Conservation (phyloP, 2,113 vertebrate species). For the Caretta caretta region DNA sequence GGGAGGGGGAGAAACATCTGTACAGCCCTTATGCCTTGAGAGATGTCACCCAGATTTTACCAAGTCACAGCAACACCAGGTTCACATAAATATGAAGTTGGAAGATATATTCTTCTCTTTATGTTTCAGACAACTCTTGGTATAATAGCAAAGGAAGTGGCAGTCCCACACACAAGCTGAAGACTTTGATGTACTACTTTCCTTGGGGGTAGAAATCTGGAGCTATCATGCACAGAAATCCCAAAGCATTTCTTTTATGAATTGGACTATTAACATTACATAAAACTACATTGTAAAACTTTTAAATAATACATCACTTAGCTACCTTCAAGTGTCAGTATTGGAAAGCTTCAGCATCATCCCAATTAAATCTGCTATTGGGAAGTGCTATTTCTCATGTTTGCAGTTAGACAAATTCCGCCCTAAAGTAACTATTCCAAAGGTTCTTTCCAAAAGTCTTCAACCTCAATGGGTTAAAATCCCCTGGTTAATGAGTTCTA, state of each 20-base stretch:
- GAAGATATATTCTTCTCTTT: background rate
- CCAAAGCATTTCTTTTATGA: background rate
- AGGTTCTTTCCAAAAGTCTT: background rate
- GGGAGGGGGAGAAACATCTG: background rate
- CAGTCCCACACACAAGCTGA: background rate
- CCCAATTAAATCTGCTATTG: background rate
- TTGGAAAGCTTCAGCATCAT: background rate
- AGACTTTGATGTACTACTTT: background rate
- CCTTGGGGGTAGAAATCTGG: background rate
- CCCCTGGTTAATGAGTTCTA: background rate
- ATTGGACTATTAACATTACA: background rate
- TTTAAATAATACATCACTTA: background rate
- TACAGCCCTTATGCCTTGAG: background rate
- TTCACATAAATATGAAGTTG: background rate
- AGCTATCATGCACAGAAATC: background rate
- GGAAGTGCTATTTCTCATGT: background rate
- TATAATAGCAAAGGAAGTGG: background rate
- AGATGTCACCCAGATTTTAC: background rate
- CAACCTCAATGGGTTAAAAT: background rate
- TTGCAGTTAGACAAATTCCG: background rate
- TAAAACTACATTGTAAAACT: background rate
- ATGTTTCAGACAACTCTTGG: background rate
- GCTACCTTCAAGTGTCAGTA: background rate
- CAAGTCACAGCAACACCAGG: background rate
- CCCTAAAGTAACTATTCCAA: background rate